A percentile compares a stretch with the other conserved stretches of the same genome.
Evolutionary conservation across 2,797 vertebrate species (phyloP).

Genomic region (Thunnus albacares): DNA sequence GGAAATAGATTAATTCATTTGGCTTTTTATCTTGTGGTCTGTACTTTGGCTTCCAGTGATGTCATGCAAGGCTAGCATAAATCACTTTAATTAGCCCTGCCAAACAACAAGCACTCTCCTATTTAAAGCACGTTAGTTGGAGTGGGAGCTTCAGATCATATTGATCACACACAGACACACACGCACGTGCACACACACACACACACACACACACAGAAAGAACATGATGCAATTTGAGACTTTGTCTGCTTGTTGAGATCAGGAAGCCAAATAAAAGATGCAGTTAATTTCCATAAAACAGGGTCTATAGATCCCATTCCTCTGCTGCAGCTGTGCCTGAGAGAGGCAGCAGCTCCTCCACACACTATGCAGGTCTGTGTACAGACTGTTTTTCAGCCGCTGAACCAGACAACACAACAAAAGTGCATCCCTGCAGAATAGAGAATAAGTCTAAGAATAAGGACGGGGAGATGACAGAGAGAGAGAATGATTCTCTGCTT

Average conservation of each 20-base stretch:
- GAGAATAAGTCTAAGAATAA: conserved; percentile 36
- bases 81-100: conserved; percentile 79
- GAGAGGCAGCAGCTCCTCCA: conserved; percentile 20
- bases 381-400: conserved; percentile 42
- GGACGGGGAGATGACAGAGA: conserved; percentile 42
- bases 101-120: conserved; percentile 64
- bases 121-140: conserved; percentile 64
- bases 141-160: conserved; percentile 36
- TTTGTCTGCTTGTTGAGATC: conserved; percentile 18
- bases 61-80: conserved; percentile 68
- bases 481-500: conserved; percentile 31
- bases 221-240: conserved; percentile 19
- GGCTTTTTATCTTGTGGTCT: conserved; percentile 65
- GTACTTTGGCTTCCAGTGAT: conserved; percentile 59
- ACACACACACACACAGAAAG: background rate
- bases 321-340: conserved; percentile 16
- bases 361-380: conserved; percentile 14
- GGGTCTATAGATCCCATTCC: background rate
- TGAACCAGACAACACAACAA: conserved; percentile 53
- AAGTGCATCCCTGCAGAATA: conserved; percentile 50
- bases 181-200: conserved; percentile 18
- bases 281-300: conserved; percentile 17
- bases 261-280: conserved; percentile 19
- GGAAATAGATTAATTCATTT: conserved; percentile 69
- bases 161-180: conserved; percentile 25